Evolutionary conservation across 2,888 invertebrate species (phyloP).

Genomic region (Patella caerulea): DNA sequence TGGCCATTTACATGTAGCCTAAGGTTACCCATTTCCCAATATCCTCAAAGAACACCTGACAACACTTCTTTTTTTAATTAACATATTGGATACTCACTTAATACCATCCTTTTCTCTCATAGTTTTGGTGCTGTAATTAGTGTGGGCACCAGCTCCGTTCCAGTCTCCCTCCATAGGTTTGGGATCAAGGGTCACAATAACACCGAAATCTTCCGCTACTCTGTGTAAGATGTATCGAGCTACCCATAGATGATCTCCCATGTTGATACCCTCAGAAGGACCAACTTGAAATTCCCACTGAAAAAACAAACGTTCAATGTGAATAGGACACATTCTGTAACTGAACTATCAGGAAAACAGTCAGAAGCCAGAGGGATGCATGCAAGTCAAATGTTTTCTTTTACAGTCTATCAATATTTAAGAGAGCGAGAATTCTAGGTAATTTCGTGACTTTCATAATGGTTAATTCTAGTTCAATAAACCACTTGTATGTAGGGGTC

Average conservation of each 20-base stretch:
- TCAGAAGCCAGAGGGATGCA: background rate
- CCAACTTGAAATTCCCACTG: constrained; percentile 83
- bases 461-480: no score
- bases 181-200: constrained; percentile 73
- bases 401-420: background rate
- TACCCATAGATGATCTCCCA: constrained; percentile 75
- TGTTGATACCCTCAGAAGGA: constrained; percentile 86
- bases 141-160: constrained; percentile 87
- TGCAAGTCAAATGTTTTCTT: background rate
- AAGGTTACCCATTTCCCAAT: no score
- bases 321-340: background rate
- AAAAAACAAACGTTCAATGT: constrained; percentile 1
- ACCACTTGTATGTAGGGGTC: no score
- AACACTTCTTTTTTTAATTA: no score
- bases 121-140: constrained; percentile 92
- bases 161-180: constrained; percentile 73
- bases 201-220: constrained; percentile 74
- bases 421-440: no score
- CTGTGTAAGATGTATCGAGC: constrained; percentile 73
- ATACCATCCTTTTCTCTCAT: constrained; percentile 81
- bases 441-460: no score
- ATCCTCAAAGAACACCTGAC: no score
- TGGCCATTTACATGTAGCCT: no score
- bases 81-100: constrained; percentile 49
- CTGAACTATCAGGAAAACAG: background rate